Evolutionary conservation across 1,140 invertebrate species (phyloP).

Genomic region (Dendrolimus punctatus): DNA sequence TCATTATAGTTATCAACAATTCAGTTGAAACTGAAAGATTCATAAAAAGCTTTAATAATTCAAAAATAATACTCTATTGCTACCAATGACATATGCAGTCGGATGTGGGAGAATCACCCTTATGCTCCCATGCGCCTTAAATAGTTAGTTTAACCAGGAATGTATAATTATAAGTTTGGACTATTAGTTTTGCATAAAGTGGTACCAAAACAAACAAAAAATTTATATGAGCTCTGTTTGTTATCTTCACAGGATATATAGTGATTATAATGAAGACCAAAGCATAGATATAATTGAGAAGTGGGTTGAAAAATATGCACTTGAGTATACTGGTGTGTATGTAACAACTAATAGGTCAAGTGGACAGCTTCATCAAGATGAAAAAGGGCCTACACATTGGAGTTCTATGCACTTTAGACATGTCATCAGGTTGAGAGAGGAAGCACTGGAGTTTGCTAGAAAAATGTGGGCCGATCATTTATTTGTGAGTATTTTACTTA

Average conservation of each 20-base stretch:
- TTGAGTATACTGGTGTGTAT: constrained; percentile 83
- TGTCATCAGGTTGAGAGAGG: constrained; percentile 87
- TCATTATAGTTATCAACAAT: too few relatives aligned
- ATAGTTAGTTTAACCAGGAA: background rate
- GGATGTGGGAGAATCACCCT: background rate
- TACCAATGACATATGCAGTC: background rate
- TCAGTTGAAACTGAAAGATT: too few relatives aligned
- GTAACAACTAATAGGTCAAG: constrained; percentile 67
- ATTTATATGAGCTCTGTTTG: background rate
- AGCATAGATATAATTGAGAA: constrained; percentile 80
- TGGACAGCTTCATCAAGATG: constrained; percentile 72
- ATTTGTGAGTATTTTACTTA: constrained; percentile 33
- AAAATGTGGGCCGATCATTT: constrained; percentile 53
- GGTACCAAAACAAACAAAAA: background rate
- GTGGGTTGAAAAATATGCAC: constrained; percentile 78
- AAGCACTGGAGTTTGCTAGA: constrained; percentile 81
- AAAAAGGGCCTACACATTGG: constrained; percentile 83
- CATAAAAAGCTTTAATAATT: background rate
- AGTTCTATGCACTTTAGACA: constrained; percentile 82
- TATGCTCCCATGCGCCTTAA: too few relatives aligned
- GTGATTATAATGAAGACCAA: constrained; percentile 91
- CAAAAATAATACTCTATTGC: background rate
- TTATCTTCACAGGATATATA: constrained; percentile 80
- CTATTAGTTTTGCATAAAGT: too few relatives aligned
- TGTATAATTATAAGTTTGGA: background rate